Evolutionary conservation across 2,888 invertebrate species (phyloP), one percentile per base, ranked within the genome.

Genomic region (Caenorhabditis sp.): DNA sequence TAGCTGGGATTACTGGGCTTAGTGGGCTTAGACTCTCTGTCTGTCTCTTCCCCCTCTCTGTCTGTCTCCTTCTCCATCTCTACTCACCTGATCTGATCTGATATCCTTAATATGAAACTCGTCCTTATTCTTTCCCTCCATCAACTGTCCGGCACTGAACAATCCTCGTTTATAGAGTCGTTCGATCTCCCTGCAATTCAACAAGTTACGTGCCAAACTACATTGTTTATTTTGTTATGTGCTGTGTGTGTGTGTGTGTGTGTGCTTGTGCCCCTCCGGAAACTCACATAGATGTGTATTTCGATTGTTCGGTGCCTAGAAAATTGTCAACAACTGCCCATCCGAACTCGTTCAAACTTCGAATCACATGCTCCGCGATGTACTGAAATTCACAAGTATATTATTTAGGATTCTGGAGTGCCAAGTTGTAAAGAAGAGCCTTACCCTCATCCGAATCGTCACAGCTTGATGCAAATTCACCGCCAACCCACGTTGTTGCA

Each of bases 241-340:
- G 31, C n/a, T 31, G 31, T 31, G 31, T 31, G 31, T 31, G 31
- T 31, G 31, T 31, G 31, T 31, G 31, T 31, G 31, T 31, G 31
- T 31, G 31, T 31, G 31, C 10, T 31, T 4, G 31, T n/a, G n/a
- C n/a, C n/a, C 5, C 21, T 23, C 43, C 17, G 12, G 26, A 26
- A 43, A 68, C 77, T 70, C 59, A 85, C 84, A 63, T 73, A 49
- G 77, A 74, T 10, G 78, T 78, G 62, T 71, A 73, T 59, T 70
- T 76, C 59, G 82, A 84, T 63, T 85, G 84, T 23, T 80, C 79
- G 25, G 70, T 36, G 20, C 86, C 86, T 43, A 87, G 76, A 64
- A 86, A 86, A 58, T 86, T 84, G 76, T 87, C 87, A 25, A 86
- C 81, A 14, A 85, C 84, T 1, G 84, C 79, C 87, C 87, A 87